Evolutionary conservation across 2,888 invertebrate species (phyloP), one percentile per base, ranked within the genome.

Genomic region (Dryomyza anilis): DNA sequence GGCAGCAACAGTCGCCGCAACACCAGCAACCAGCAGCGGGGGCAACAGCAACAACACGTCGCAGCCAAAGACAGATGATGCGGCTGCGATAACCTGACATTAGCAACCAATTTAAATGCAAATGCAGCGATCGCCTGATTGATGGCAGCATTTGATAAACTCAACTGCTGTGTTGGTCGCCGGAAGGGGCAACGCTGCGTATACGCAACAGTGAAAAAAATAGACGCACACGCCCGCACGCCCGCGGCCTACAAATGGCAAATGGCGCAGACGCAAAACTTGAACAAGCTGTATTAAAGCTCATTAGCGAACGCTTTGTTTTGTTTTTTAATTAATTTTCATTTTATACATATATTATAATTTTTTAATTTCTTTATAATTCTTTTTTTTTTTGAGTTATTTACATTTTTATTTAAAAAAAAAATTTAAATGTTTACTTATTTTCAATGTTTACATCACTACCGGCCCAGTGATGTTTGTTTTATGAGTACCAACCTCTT

Each of bases 101-200:
- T 82, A 81, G 80, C 82, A 82, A 73, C 80, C 81, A 82, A 82
- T 82, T 82, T 82, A 82, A 81, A 82, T 82, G 82, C 81, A 82
- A 82, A 82, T 82, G 75, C 76, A 67, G 52, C 55, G 55, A 68
- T 65, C 69, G 67, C 72, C 75, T 80, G 81, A 81, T 81, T 77
- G 81, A 81, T 81, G 77, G 76, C 76, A 79, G 72, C 75, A 77
- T 77, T 77, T 78, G 72, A 74, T 70, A 75, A 77, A 73, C 63
- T 69, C 67, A 70, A 71, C 56, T 52, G 53, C 61, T 36, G 72
- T 73, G 72, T 67, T 69, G 67, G 69, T 33, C 33, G 33, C 30
- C 33, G 14, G 21, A 21, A 19, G 10, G 14, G 25, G 8, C 55
- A 55, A 33, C 36, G 12, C 45, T 56, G 48, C 56, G 65, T 65